These are phyloP conservation scores for Phyllopteryx taeniolatus DNA, from an alignment of 2,113 vertebrate species.

Conservation along the genomic window DNA sequence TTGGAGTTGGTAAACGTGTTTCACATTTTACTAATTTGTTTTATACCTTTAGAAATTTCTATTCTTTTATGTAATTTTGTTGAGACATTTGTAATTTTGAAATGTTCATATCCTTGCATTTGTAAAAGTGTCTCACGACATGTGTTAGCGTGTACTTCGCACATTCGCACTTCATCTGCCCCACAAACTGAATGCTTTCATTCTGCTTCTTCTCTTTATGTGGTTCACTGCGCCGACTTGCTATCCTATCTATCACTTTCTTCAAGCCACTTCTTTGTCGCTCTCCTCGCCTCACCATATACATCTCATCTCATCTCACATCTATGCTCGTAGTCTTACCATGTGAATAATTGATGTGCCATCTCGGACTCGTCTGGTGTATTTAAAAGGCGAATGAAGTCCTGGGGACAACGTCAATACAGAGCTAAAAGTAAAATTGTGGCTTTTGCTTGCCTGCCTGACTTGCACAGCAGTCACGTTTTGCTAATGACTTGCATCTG, in stretches of 20 bases:
- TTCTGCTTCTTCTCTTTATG: constrained; percentile 2
- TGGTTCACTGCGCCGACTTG: constrained; percentile 7
- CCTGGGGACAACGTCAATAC: constrained; percentile 63
- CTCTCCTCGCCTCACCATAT: constrained; percentile 10
- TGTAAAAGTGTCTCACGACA: not conserved
- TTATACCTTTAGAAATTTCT: not conserved
- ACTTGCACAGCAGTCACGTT: constrained; percentile 33
- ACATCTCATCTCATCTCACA: constrained; percentile 32
- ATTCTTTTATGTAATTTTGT: not conserved
- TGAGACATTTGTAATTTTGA: not conserved
- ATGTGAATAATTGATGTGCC: constrained; percentile 66
- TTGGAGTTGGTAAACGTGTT: not conserved
- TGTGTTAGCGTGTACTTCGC: not conserved
- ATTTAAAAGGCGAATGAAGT: constrained; percentile 59
- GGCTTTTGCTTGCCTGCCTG: constrained; percentile 22
- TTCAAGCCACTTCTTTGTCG: constrained; percentile 17
- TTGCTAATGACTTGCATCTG: constrained; percentile 46
- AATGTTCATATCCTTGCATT: not conserved
- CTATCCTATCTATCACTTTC: constrained; percentile 6
- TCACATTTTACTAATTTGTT: not conserved
- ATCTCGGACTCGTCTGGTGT: constrained; percentile 55
- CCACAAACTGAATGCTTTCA: not conserved
- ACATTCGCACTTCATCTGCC: not conserved
- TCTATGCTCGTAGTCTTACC: constrained; percentile 42
- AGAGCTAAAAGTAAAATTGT: constrained; percentile 34